A percentile compares a stretch with the other conserved stretches of the same genome.
Conservation (phyloP, 2,888 invertebrate genomes). For the Meiosimyza decipiens region DNA sequence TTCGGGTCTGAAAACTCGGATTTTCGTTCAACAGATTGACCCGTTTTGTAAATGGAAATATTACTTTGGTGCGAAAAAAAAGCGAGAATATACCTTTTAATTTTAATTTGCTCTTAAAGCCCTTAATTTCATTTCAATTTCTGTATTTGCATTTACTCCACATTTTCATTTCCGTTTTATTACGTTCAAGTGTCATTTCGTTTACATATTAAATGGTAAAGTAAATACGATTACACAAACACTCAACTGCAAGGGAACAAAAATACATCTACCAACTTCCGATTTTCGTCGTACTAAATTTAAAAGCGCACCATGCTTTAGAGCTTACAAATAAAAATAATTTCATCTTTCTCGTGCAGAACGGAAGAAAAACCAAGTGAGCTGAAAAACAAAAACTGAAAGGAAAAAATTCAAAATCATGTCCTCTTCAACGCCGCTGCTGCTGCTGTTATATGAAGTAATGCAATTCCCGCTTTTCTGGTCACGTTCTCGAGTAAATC, state of each 20-base stretch:
- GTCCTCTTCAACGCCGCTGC: no score
- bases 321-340: conserved; percentile 4
- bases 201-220: not conserved
- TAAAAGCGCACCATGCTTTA: not conserved
- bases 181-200: no score
- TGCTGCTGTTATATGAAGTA: conserved; percentile 33
- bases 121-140: no score
- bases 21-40: no score
- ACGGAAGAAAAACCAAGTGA: not conserved
- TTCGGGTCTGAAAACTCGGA: no score
- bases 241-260: not conserved
- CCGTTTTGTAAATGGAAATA: no score
- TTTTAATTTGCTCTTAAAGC: no score
- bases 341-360: not conserved
- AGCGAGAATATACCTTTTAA: no score
- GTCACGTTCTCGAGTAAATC: conserved; percentile 58
- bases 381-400: not conserved
- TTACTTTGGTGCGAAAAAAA: no score
- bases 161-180: no score
- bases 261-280: no score
- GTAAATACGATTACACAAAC: conserved; percentile 5
- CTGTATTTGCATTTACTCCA: no score
- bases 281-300: not conserved
- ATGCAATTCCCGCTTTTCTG: conserved; percentile 56
- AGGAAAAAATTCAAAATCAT: not conserved